A percentile compares a stretch with the other conserved stretches of the same genome.
These are phyloP conservation scores for Brachionus rotundiformis DNA, from an alignment of 1,140 invertebrate genomes.

Conservation along the genomic window DNA sequence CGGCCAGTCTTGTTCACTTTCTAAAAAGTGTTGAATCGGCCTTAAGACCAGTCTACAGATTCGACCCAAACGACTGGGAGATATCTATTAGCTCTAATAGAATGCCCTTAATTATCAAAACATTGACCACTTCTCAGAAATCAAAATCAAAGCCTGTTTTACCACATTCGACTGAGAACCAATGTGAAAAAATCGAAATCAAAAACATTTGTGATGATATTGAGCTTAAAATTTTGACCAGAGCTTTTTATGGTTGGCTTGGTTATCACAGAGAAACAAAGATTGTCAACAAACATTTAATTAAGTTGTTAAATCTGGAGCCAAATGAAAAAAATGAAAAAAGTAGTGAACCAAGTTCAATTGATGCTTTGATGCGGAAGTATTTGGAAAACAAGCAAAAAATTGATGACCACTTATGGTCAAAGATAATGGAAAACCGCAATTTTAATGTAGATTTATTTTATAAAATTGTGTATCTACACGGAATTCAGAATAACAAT, in stretches of 20 bases:
- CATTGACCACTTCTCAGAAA: neutral
- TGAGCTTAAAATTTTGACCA: slow-evolving; percentile 86
- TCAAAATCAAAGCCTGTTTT: neutral
- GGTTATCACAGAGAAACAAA: slow-evolving; percentile 75
- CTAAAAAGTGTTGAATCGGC: slow-evolving; percentile 23
- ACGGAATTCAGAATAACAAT: slow-evolving; percentile 30
- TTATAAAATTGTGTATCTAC: slow-evolving; percentile 15
- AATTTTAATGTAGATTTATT: slow-evolving; percentile 25
- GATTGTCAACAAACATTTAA: neutral
- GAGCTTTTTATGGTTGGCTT: slow-evolving; percentile 91
- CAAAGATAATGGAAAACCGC: neutral
- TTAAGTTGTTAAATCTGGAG: neutral
- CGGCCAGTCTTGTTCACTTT: neutral
- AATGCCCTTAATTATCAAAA: slow-evolving; percentile 22
- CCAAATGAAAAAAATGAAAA: neutral
- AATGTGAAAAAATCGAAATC: neutral
- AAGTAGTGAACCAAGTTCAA: neutral
- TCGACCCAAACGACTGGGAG: slow-evolving; percentile 30
- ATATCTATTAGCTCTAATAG: neutral
- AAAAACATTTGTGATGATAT: slow-evolving; percentile 79
- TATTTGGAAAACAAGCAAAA: slow-evolving; percentile 25
- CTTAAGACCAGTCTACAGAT: neutral
- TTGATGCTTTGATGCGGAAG: slow-evolving; percentile 4
- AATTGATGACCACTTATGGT: slow-evolving; percentile 45
- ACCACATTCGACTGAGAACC: neutral